phyloP scores from a whole-genome alignment of 2,888 invertebrate genomes.

The Augiades crinisus region DNA sequence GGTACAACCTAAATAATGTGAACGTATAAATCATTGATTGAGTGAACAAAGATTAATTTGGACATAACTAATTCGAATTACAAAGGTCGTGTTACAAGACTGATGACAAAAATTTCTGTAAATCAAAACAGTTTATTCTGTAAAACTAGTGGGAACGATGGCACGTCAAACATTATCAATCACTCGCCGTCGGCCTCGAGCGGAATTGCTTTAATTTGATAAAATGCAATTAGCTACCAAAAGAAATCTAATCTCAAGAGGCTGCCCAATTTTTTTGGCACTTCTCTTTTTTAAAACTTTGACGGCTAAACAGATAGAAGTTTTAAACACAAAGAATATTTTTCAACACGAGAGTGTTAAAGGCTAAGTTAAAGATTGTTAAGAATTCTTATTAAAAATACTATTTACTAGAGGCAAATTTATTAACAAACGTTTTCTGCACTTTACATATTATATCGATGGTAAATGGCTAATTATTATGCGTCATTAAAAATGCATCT shows the following conservation, averaged over 20 bases:
- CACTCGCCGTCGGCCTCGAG: conserved; percentile 58
- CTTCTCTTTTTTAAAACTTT: conserved; percentile 58
- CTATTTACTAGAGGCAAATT: too few species aligned
- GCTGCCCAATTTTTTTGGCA: conserved; percentile 66
- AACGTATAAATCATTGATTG: too few species aligned
- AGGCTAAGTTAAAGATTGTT: not conserved
- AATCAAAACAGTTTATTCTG: conserved; percentile 79
- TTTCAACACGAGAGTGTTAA: conserved; percentile 20
- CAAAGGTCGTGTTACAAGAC: conserved; percentile 42
- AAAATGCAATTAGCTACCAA: conserved; percentile 81
- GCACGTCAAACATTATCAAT: conserved; percentile 76
- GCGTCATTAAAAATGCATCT: too few species aligned
- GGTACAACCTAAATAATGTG: too few species aligned
- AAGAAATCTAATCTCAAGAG: conserved; percentile 76
- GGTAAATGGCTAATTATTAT: too few species aligned
- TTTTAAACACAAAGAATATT: conserved; percentile 36
- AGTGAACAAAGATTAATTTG: not conserved
- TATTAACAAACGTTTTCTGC: too few species aligned
- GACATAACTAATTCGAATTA: not conserved
- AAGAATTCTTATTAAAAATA: not conserved
- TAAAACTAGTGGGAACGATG: conserved; percentile 68
- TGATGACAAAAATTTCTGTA: conserved; percentile 67
- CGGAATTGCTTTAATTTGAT: conserved; percentile 78
- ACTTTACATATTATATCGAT: too few species aligned
- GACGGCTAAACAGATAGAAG: conserved; percentile 48